A percentile compares a stretch with the other conserved stretches of the same genome.
Conservation (phyloP, 1,140 invertebrate species). For the Linepithema humile region DNA sequence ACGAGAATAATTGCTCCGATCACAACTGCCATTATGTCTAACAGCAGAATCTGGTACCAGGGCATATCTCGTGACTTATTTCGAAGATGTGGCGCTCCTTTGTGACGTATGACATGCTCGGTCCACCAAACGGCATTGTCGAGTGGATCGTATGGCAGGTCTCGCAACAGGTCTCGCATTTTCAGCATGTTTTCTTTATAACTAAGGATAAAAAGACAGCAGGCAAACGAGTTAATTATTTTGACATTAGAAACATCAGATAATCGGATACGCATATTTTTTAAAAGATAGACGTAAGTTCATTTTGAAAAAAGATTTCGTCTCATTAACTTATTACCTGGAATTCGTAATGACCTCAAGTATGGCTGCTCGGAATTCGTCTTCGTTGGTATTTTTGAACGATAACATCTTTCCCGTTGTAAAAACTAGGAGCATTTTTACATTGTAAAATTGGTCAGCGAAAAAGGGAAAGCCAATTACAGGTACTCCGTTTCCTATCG, state of each 20-base stretch:
- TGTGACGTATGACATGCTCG: slow-evolving; percentile 84
- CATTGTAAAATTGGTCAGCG: background rate
- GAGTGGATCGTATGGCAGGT: slow-evolving; percentile 79
- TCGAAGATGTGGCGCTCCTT: slow-evolving; percentile 81
- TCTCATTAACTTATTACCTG: no score
- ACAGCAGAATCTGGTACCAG: slow-evolving; percentile 59
- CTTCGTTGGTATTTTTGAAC: background rate
- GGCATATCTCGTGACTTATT: slow-evolving; percentile 72
- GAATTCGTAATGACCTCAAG: background rate
- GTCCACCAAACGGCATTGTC: slow-evolving; percentile 84
- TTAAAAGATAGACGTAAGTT: no score
- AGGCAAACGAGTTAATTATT: slow-evolving; percentile 51
- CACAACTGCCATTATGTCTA: background rate
- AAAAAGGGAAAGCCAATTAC: slow-evolving; percentile 22
- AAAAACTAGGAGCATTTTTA: background rate
- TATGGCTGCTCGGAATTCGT: slow-evolving; percentile 12
- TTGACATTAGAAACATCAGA: slow-evolving; percentile 25
- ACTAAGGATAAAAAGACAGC: slow-evolving; percentile 40
- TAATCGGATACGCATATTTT: slow-evolving; percentile 1
- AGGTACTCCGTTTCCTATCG: background rate
- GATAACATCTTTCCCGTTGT: background rate
- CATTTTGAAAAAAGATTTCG: no score
- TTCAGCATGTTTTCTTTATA: slow-evolving; percentile 56
- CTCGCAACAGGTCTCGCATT: slow-evolving; percentile 73
- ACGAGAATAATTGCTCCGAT: background rate